Base-by-base conservation (phyloP, 2,888 invertebrate genomes). In the Latrodectus elegans region DNA sequence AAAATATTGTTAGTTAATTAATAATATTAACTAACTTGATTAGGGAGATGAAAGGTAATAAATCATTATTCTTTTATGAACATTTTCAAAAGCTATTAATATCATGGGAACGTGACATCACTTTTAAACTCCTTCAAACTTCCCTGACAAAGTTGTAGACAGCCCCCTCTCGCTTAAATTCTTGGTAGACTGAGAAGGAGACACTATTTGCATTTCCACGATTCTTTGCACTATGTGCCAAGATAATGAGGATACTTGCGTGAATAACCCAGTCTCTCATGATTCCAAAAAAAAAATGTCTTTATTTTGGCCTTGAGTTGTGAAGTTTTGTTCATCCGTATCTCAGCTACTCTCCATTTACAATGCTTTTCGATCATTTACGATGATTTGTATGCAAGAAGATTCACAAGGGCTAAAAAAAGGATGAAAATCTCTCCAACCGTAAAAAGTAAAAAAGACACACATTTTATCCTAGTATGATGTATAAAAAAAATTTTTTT, bases 381-480 rank as follows among this genome's bases (percentile, higher is more conserved):
- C 55, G 72, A 72, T 80, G 80, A 80, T 80, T 72, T 80, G 80
- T 80, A 72, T 80, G 79, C 79, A 26, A 38, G 64, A 8, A 64
- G 72, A 9, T 38, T 72, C 60, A 49, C 71, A 11, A 51, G n/a
- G 72, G 51, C 72, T 80, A 1, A 51, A n/a, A 51, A 49, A 79
- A 60, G 64, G 64, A 71, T 64, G 60, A 72, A 64, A 71, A 64
- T 55, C 14, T 70, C 70, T 51, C 51, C 4, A 14, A 49, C 55
- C 22, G 71, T 17, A 72, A 60, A 38, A 38, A 72, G 72, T 52
- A 72, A 72, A 72, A 65, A 80, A 10, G 72, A 80, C 60, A 17
- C 53, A n/a, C 26, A 51, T 38, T 4, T 55, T 71, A 49, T 38
- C 38, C 38, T 38, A 38, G 38, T 38, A 38, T 2, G 38, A 6